phyloP scores from a whole-genome alignment of 2,888 invertebrate species.

The Petrophora chlorosata region DNA sequence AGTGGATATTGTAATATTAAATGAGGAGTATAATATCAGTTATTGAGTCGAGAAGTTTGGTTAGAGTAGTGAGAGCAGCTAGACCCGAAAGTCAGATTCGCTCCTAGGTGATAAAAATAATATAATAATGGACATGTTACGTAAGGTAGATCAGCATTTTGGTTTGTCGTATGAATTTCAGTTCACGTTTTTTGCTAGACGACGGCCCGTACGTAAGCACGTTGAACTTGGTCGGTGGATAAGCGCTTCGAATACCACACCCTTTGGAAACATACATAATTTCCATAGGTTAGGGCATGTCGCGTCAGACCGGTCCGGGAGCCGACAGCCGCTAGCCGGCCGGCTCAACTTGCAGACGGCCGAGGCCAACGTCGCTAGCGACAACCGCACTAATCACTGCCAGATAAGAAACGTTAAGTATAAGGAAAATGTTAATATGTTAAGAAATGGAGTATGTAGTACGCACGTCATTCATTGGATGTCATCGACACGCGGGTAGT shows the following conservation, averaged over 20 bases:
- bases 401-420: conserved; percentile 60
- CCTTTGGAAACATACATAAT: too few relatives aligned
- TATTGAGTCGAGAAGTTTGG: conserved; percentile 45
- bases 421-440: conserved; percentile 54
- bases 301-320: too few relatives aligned
- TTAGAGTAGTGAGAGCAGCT: conserved; percentile 38
- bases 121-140: conserved; percentile 37
- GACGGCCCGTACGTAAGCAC: conserved; percentile 38
- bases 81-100: conserved; percentile 29
- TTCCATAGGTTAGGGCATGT: too few relatives aligned
- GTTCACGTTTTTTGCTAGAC: conserved; percentile 55
- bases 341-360: conserved; percentile 2
- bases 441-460: conserved; percentile 48
- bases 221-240: conserved; percentile 40
- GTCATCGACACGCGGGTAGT: conserved; percentile 14
- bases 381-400: conserved; percentile 78
- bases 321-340: too few relatives aligned
- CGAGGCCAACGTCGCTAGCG: conserved; percentile 60
- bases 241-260: too few relatives aligned
- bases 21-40: conserved; percentile 27
- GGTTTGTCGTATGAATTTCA: conserved; percentile 53
- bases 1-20: conserved; percentile 6
- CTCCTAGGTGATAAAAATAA: conserved; percentile 43
- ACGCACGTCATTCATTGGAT: conserved; percentile 31
- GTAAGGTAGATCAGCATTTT: conserved; percentile 49